phyloP scores from a whole-genome alignment of 2,888 invertebrate genomes.

The Pachymerium ferrugineum region DNA sequence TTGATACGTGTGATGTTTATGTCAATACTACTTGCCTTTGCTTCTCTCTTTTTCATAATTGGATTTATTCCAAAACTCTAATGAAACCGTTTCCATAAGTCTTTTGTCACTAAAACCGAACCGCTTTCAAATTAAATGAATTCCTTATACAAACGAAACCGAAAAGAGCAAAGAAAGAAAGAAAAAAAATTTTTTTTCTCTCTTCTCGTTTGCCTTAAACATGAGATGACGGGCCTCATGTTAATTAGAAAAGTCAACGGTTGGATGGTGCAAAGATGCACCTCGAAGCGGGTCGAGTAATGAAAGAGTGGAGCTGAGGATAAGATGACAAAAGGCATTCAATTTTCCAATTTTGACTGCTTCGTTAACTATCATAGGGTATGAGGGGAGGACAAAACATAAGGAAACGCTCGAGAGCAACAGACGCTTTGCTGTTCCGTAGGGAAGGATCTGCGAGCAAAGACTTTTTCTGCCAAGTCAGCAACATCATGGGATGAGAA shows the following conservation, averaged over 20 bases:
- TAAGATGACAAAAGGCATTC: slow-evolving; percentile 25
- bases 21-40: no score
- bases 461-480: slow-evolving; percentile 20
- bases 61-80: slow-evolving; percentile 22
- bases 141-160: slow-evolving; percentile 24
- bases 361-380: slow-evolving; percentile 20
- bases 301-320: slow-evolving; percentile 14
- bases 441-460: neutral
- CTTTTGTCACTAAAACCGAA: slow-evolving; percentile 22
- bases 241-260: slow-evolving; percentile 5
- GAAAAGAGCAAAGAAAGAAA: neutral
- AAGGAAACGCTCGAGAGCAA: no score
- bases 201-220: neutral
- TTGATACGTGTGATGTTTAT: slow-evolving; percentile 17
- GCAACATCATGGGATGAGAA: slow-evolving; percentile 13
- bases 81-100: slow-evolving; percentile 17
- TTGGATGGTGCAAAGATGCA: neutral
- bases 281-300: slow-evolving; percentile 13
- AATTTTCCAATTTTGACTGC: slow-evolving; percentile 27
- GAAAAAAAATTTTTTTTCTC: neutral
- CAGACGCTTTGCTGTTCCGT: no score
- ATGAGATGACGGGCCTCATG: slow-evolving; percentile 19
- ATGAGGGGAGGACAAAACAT: slow-evolving; percentile 14
- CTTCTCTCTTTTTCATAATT: slow-evolving; percentile 21
- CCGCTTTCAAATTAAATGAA: slow-evolving; percentile 25